Percentiles rank a stretch among this genome's conserved stretches.
Conservation (phyloP, 2,113 vertebrate species). For the Semnopithecus entellus region DNA sequence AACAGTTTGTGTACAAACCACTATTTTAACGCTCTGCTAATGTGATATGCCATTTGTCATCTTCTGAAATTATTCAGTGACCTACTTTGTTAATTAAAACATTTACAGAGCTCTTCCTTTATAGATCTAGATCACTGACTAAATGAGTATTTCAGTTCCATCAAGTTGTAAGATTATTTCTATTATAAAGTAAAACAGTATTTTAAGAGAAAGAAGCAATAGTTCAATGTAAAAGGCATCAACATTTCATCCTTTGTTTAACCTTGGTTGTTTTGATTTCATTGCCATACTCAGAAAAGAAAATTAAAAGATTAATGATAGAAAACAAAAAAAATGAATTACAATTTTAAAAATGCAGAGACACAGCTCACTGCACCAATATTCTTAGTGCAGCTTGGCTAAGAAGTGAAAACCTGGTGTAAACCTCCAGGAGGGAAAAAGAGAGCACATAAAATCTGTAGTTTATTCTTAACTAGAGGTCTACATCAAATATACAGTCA, state of each 20-base stretch:
- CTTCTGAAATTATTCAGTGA: conserved; percentile 53
- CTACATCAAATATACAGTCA: neutral
- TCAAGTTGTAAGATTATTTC: neutral
- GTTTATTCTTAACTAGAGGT: neutral
- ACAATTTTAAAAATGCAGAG: neutral
- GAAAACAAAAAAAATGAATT: conserved; percentile 38
- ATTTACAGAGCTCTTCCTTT: neutral
- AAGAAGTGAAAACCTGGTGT: neutral
- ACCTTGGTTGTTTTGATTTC: neutral
- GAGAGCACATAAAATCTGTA: neutral
- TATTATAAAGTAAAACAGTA: neutral
- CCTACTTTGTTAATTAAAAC: conserved; percentile 66
- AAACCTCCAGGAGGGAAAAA: neutral
- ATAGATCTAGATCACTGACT: neutral
- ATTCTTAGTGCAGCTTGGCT: neutral
- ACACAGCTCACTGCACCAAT: neutral
- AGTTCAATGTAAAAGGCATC: neutral
- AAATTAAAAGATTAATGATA: neutral
- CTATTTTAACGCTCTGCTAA: neutral
- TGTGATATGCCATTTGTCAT: neutral
- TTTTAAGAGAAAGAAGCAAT: neutral
- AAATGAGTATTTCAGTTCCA: neutral
- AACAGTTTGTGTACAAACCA: conserved; percentile 34
- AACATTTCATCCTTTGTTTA: neutral
- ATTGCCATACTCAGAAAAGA: neutral